phyloP scores from a whole-genome alignment of 1,140 invertebrate species.

The Drosophila auraria region DNA sequence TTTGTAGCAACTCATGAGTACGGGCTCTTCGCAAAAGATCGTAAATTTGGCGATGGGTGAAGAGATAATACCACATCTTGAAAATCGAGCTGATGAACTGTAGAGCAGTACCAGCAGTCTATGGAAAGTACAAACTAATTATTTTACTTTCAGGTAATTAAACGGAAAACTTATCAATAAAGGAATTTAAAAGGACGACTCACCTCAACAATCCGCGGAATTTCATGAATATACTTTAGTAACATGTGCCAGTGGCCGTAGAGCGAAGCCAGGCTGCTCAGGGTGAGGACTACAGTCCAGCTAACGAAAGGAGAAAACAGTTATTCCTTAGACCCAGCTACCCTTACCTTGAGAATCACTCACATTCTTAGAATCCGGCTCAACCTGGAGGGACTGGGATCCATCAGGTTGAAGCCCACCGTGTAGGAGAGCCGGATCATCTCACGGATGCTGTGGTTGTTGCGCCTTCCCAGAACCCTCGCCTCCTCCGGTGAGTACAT shows the following conservation, averaged over 20 bases:
- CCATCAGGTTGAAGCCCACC: constrained; percentile 67
- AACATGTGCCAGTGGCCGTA: constrained; percentile 73
- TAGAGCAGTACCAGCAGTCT: constrained; percentile 65
- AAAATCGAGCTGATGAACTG: constrained; percentile 63
- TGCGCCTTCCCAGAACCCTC: constrained; percentile 39
- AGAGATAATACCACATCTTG: constrained; percentile 71
- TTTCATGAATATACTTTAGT: constrained; percentile 48
- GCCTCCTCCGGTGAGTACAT: constrained; percentile 63
- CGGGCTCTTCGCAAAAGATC: constrained; percentile 49
- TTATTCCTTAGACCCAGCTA: background rate
- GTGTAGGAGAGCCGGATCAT: constrained; percentile 60
- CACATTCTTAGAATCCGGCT: constrained; percentile 55
- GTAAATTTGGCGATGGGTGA: constrained; percentile 56
- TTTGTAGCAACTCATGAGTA: constrained; percentile 56
- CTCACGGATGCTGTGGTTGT: constrained; percentile 68
- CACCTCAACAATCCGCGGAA: constrained; percentile 62
- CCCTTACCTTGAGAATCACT: background rate
- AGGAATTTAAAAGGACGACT: background rate
- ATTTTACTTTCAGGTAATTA: background rate
- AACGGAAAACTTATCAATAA: no score
- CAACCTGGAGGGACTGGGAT: constrained; percentile 46
- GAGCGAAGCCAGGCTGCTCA: constrained; percentile 53
- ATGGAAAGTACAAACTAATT: background rate
- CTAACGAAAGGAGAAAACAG: background rate
- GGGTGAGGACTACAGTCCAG: constrained; percentile 62